Percentiles rank a stretch among this genome's conserved stretches.
These are phyloP conservation scores for Ceratotherium simum DNA, from an alignment of 2,113 vertebrate genomes.

Conservation along the genomic window DNA sequence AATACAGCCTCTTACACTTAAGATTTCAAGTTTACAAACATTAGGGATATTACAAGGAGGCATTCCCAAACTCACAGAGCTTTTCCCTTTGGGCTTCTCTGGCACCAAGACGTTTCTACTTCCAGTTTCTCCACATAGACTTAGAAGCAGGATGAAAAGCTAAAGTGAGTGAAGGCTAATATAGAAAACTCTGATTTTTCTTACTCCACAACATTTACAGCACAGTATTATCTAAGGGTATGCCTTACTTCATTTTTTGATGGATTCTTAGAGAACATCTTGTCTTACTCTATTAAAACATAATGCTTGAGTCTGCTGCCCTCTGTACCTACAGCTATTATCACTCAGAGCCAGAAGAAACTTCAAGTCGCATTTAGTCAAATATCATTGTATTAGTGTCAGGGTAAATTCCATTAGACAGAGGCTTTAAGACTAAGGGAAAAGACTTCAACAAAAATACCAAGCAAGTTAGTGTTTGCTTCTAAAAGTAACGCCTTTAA, in stretches of 20 bases:
- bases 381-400: neutral
- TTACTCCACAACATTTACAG: neutral
- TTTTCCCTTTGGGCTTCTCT: conserved; percentile 34
- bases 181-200: conserved; percentile 38
- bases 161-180: neutral
- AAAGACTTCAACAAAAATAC: neutral
- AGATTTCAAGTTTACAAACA: conserved; percentile 18
- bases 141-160: conserved; percentile 48
- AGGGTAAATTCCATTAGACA: conserved; percentile 35
- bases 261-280: neutral
- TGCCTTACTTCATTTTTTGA: conserved; percentile 22
- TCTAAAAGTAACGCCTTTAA: conserved; percentile 12
- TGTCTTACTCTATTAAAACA: conserved; percentile 50
- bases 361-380: conserved; percentile 38
- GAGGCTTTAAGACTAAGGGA: neutral
- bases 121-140: neutral
- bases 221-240: conserved; percentile 18
- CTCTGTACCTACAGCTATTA: neutral
- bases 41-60: neutral
- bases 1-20: neutral
- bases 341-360: conserved; percentile 21
- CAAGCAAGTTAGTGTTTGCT: neutral
- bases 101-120: neutral
- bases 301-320: neutral
- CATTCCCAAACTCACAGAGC: neutral